Conservation (phyloP, 2,797 vertebrate species). For the Pangasius sanitwongsei region DNA sequence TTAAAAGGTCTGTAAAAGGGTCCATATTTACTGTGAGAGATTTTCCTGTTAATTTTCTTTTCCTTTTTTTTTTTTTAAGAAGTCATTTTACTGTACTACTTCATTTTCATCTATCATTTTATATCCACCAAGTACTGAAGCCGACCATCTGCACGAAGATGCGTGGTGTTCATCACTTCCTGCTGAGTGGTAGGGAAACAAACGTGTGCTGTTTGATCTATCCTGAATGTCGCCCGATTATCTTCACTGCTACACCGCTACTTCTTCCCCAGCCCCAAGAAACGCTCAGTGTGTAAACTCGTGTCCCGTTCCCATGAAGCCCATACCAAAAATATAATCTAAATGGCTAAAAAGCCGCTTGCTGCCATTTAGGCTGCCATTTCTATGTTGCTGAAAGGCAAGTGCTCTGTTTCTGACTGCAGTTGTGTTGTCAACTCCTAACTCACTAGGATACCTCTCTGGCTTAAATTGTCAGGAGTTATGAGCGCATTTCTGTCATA, state of each 20-base stretch:
- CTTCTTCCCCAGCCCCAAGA: neutral
- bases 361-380: neutral
- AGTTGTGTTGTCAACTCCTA: neutral
- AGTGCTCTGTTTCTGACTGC: neutral
- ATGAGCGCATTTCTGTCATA: neutral
- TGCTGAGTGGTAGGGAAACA: neutral
- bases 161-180: neutral
- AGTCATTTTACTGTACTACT: neutral
- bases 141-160: neutral
- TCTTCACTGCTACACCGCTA: too few relatives aligned
- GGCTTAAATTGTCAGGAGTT: neutral
- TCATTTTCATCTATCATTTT: neutral
- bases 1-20: neutral
- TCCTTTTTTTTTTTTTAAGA: neutral
- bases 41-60: neutral
- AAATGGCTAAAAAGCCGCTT: neutral
- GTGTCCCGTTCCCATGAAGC: neutral
- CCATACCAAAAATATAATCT: neutral
- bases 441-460: neutral
- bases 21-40: neutral
- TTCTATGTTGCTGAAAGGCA: neutral
- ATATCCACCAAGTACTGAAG: neutral
- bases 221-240: neutral
- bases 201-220: neutral
- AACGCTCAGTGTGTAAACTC: neutral